Percentiles rank a stretch among this genome's conserved stretches.
Conservation (phyloP, 2,113 vertebrate species). For the Periophthalmodon schlosseri region DNA sequence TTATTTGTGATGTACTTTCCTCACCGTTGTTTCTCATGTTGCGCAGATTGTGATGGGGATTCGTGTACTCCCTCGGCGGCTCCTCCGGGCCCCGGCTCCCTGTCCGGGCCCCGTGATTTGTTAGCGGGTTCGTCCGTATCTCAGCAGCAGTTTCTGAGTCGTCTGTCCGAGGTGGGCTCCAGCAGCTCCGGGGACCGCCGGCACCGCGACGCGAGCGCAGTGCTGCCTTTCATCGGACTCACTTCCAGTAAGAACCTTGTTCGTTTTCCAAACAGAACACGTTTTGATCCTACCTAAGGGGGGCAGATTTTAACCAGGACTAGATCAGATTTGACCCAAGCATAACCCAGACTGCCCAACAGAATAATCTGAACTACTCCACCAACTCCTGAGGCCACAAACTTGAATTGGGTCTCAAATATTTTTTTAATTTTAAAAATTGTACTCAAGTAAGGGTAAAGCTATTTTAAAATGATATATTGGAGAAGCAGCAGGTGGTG, state of each 20-base stretch:
- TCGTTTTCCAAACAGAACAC: not conserved
- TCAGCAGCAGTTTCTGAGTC: slow-evolving; percentile 39
- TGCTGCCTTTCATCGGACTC: slow-evolving; percentile 68
- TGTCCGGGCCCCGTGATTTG: not conserved
- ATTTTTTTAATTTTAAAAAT: too few relatives aligned
- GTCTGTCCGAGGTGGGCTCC: slow-evolving; percentile 48
- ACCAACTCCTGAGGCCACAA: too few relatives aligned
- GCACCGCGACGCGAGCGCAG: slow-evolving; percentile 58
- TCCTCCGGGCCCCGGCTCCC: not conserved
- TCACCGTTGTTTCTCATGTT: not conserved
- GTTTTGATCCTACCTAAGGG: not conserved
- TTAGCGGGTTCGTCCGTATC: not conserved
- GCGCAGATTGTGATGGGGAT: not conserved
- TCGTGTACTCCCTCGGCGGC: not conserved
- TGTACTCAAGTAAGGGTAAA: too few relatives aligned
- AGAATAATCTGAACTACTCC: too few relatives aligned
- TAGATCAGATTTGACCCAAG: too few relatives aligned
- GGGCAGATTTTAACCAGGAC: too few relatives aligned
- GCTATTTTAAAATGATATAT: too few relatives aligned
- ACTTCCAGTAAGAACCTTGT: slow-evolving; percentile 56
- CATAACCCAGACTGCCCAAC: too few relatives aligned
- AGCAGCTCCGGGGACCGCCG: slow-evolving; percentile 56
- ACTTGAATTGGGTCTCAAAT: too few relatives aligned
- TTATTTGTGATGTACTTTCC: not conserved
- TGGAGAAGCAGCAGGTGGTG: too few relatives aligned